Evolutionary conservation across 2,113 vertebrate species (phyloP).

Genomic region (Murina feae): DNA sequence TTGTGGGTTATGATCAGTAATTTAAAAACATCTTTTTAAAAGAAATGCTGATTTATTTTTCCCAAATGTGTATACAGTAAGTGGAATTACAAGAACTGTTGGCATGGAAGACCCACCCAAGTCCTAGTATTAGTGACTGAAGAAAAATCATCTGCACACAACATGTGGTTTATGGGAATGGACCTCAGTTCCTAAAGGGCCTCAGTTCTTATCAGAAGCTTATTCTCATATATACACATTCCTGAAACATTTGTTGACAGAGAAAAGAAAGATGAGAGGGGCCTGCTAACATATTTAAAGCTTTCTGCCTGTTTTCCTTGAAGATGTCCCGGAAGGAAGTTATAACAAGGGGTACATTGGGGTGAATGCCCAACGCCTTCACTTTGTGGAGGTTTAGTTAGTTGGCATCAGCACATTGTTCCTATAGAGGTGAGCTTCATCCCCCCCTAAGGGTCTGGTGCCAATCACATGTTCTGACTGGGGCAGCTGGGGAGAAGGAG

Average conservation of each 20-base stretch:
- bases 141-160: neutral
- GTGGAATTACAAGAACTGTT: neutral
- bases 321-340: neutral
- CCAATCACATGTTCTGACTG: neutral
- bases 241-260: neutral
- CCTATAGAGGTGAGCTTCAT: neutral
- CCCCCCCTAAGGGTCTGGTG: neutral
- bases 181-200: neutral
- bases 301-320: neutral
- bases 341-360: neutral
- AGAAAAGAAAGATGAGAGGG: neutral
- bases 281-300: neutral
- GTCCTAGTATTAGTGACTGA: neutral
- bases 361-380: neutral
- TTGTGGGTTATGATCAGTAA: neutral
- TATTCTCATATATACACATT: neutral
- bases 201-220: neutral
- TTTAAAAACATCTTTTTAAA: constrained; percentile 32
- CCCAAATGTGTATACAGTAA: neutral
- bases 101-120: neutral
- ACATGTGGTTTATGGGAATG: neutral
- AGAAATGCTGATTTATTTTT: neutral
- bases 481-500: neutral
- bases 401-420: neutral
- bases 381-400: neutral